Evolutionary conservation across 2,113 vertebrate genomes (phyloP), one percentile per base, ranked within the genome.

Genomic region (Platanista minor): DNA sequence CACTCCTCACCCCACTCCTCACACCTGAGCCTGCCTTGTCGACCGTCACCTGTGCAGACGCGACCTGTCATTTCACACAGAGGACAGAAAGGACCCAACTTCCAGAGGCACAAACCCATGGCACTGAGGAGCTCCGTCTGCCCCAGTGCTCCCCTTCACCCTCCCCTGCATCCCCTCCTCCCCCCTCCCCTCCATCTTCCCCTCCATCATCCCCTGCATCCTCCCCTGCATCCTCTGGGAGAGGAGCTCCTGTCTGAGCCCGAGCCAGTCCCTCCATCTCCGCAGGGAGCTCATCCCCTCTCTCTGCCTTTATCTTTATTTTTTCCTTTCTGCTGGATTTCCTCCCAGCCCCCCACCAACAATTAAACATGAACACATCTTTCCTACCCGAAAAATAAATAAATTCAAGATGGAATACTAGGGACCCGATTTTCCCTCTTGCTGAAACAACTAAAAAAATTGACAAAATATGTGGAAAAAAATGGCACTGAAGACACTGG

Each of bases 231-330:
- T 46, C 29, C 27, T 43, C 41, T 46, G 41, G 72, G 41, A 75
- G 43, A 46, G 27, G 41, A 3, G 15, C 41, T 75, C 59, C 41
- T 31, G 11, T 61, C 52, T 59, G 67, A 33, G 67, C 27, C 52
- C 2, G 12, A 10, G n/a, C 71, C 31, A 31, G 36, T 36, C 52
- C 23, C 29, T 39, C 6, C 64, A 10, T 29, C 33, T 57, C 57
- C n/a, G 5, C 29, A 17, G 5, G 52, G 14, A n/a, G 8, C 10
- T 21, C 8, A 9, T 41, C 4, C 0, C 8, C 33, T 59, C 7
- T 71, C 72, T 54, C 64, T 39, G 6, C 4, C 66, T 87, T 67
- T 36, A 18, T 39, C 31, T 31, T 33, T 8, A n/a, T 36, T 61
- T 52, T 71, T 43, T 25, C 25, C 43, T 57, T 54, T 36, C 77